Evolutionary conservation across 2,888 invertebrate genomes (phyloP), one percentile per base, ranked within the genome.

Genomic region (Chaetogeoica ovagalla): DNA sequence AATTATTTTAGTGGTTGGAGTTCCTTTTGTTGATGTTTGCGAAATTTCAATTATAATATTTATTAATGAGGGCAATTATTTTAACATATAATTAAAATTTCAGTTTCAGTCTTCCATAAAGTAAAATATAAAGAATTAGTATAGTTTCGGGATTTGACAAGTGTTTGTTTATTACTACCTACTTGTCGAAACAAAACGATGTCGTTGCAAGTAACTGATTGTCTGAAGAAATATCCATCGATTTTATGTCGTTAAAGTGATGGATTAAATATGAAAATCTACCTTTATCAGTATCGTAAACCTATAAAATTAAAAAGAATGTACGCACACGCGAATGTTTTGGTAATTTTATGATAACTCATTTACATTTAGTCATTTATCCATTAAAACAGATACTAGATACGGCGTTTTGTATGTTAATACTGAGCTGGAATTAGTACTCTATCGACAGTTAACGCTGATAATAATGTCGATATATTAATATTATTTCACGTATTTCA

Each of bases 321-420:
- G 1, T 60, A 60, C 13, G 9, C 21, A 60, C 4, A 48, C 21
- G 19, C 4, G 8, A 59, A 21, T 21, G 8, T 7, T 8, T 23
- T 21, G 21, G 37, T 63, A 39, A 37, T 15, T 62, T 62, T 62
- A 2, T 59, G 21, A 15, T 39, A 13, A 57, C 37, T 9, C 17
- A 17, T 52, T 71, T 79, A 79, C 79, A 79, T 79, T 79, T 19
- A 79, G 37, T 71, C 59, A n/a, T 70, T 79, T 70, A 55, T 79
- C 79, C 17, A 55, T 62, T 55, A 70, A 79, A 52, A 62, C 57
- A 0, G 79, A 70, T 2, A 79, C 55, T 15, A 79, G 55, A 71
- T 70, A 79, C 11, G 79, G 79, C 19, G 79, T 70, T n/a, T n/a
- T 13, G 57, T 57, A 71, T 79, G 8, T 79, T 71, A 70, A 55